Base-by-base conservation (phyloP, 2,113 vertebrate genomes). In the Daubentonia madagascariensis region DNA sequence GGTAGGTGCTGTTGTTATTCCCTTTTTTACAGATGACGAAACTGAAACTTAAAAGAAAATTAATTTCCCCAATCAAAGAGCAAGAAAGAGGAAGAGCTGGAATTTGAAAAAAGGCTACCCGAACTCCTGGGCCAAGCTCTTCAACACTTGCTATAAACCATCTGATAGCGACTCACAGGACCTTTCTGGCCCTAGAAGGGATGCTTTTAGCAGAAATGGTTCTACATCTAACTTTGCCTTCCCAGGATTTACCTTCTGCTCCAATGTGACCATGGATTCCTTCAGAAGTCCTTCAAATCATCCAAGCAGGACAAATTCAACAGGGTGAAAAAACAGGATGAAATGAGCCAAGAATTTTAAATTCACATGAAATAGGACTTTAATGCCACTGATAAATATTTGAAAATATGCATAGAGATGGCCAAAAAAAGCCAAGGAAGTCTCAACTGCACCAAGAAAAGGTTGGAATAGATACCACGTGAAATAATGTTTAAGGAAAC, bases 131-230 rank as follows among this genome's bases (percentile, higher is more conserved):
- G 83, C 6, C 48, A n/a, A 76, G 68, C 40, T 43, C 48, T 12
- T n/a, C 25, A 7, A 63, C 61, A 63, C 61, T 14, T 0, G 0
- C 8, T 1, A 7, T 14, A 59, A 45, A 75, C 32, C 25, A 10
- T 6, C 48, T 20, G 20, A 5, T 1, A 17, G n/a, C 4, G 45
- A 50, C 57, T 43, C 67, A 12, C 4, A 25, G n/a, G 86, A 4
- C 7, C 23, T 13, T 28, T 48, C 65, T 35, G 81, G 73, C 23
- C 80, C 79, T 20, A 52, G 13, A 11, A 50, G 7, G 23, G 22
- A 11, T 1, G 40, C 5, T 40, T 4, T 30, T 0, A 7, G 43
- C 50, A n/a, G 61, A 70, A 11, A 30, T 0, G 11, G 16, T 11
- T 14, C 61, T 22, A 22, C n/a, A 52, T 6, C 35, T 4, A 7